Conservation (phyloP, 2,113 vertebrate genomes). For the Willisornis vidua region DNA sequence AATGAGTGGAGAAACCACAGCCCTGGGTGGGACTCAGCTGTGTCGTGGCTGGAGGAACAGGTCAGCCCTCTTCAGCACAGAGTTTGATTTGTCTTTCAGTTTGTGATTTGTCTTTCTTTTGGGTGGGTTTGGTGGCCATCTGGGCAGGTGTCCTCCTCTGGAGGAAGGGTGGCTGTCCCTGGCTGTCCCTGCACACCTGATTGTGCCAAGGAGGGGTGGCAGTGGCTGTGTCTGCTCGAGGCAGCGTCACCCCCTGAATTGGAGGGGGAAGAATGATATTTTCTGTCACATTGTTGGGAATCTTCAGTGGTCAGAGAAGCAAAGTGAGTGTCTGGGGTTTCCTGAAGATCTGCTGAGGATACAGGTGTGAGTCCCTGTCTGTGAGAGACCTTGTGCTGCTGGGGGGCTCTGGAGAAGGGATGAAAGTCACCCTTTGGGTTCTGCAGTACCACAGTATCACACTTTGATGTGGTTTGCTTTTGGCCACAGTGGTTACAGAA, state of each 20-base stretch:
- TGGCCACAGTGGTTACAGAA: neutral
- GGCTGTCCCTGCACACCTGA: neutral
- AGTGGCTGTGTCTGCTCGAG: neutral
- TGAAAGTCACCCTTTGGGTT: neutral
- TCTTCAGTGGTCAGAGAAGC: neutral
- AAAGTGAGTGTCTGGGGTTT: neutral
- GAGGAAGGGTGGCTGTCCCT: neutral
- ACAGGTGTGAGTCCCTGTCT: neutral
- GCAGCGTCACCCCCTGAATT: neutral
- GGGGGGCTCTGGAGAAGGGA: neutral
- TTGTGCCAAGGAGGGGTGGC: rapidly evolving
- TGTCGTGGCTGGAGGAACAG: rapidly evolving
- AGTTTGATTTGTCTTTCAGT: neutral
- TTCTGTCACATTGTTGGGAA: neutral
- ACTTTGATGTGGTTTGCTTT: neutral
- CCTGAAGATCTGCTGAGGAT: neutral
- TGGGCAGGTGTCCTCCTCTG: neutral
- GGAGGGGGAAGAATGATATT: rapidly evolving
- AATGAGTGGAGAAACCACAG: neutral
- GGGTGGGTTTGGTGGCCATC: neutral
- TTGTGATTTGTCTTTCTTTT: neutral
- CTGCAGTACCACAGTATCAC: rapidly evolving
- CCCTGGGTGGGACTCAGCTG: rapidly evolving
- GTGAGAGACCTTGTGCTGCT: neutral
- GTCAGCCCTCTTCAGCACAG: neutral